A percentile compares a stretch with the other conserved stretches of the same genome.
Evolutionary conservation across 2,113 vertebrate genomes (phyloP).

Genomic region (Taxidea taxus): DNA sequence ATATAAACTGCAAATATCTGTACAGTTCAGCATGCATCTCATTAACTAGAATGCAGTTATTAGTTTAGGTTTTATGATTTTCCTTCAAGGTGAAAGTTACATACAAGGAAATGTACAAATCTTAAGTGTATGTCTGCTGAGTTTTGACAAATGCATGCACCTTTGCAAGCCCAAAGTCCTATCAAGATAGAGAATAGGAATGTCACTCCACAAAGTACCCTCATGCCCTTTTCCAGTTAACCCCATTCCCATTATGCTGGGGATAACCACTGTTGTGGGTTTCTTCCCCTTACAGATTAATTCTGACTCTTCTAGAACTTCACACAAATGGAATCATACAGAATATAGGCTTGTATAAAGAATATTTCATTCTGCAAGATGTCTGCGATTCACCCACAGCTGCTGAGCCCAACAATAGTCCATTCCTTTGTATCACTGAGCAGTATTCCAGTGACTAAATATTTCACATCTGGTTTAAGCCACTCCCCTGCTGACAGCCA

Average conservation of each 20-base stretch:
- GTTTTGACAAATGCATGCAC: neutral
- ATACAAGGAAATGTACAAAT: neutral
- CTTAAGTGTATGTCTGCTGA: neutral
- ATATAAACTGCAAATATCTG: neutral
- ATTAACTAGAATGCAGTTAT: neutral
- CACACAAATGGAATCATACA: neutral
- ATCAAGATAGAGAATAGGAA: accelerated
- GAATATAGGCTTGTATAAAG: neutral
- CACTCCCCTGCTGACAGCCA: neutral
- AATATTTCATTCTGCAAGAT: neutral
- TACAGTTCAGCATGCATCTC: neutral
- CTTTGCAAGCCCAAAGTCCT: neutral
- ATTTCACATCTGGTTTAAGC: neutral
- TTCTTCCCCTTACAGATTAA: neutral
- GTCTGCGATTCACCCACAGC: neutral
- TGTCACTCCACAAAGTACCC: neutral
- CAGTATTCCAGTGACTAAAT: neutral
- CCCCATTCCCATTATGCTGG: neutral
- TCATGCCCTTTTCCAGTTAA: neutral
- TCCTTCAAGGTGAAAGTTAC: neutral
- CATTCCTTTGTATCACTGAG: neutral
- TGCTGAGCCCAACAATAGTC: neutral
- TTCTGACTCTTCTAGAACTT: neutral
- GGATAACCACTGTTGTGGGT: neutral
- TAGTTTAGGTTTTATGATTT: neutral